Evolutionary conservation across 2,113 vertebrate genomes (phyloP), one percentile per base, ranked within the genome.

Genomic region (Lagenorhynchus albirostris): DNA sequence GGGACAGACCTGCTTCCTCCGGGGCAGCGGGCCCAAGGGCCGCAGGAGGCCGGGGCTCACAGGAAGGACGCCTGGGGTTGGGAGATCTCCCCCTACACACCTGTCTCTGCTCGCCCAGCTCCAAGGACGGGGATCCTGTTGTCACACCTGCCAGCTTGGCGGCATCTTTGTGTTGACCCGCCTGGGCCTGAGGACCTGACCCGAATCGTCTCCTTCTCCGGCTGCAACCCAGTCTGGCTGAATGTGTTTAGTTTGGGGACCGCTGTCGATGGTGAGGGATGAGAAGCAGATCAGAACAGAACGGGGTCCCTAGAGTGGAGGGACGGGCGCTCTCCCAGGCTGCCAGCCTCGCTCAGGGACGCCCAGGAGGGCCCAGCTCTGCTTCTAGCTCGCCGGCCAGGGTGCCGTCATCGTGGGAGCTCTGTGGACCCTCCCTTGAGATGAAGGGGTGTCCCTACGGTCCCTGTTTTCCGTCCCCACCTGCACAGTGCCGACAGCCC

Each of bases 151-250:
- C 36, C 6, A 20, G 18, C 14, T 31, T 2, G 63, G 31, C 23
- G 2, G 29, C 23, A 8, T 44, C 41, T 55, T 33, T 4, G 50
- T 21, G 15, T 10, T 23, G 38, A 18, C 17, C 23, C 21, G 8
- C 73, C 33, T 11, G 71, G 70, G 65, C 38, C 47, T 5, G 14
- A n/a, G 41, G 68, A 17, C 4, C 58, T 18, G 81, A 15, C 36
- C 26, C 0, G 0, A 55, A 8, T 8, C 0, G 6, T 14, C 25
- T 3, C 18, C 50, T 8, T 12, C 50, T 60, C 26, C 1, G 0
- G n/a, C 55, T 7, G 12, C n/a, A 14, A 7, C 26, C 38, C 58
- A 1, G 31, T 18, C 38, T 26, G 5, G 21, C 1, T 15, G 58
- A 13, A n/a, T 9, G 44, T 15, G n/a, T 25, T 86, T 13, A 17